Conservation (phyloP, 2,888 invertebrate species). For the Carcina quercana region DNA sequence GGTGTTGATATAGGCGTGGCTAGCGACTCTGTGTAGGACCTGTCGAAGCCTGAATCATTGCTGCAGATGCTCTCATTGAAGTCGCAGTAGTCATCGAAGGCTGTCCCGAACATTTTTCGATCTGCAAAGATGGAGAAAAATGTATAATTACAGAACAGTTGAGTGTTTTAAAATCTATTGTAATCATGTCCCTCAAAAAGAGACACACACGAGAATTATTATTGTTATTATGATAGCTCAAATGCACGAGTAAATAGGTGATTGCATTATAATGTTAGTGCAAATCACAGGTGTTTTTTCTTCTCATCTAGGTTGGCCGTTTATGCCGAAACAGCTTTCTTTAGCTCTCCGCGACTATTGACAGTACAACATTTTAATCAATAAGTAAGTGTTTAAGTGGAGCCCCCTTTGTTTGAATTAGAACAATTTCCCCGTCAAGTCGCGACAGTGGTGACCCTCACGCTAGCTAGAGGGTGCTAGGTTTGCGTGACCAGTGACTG, state of each 20-base stretch:
- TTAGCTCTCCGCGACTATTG: too few species aligned
- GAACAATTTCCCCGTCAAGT: slow-evolving; percentile 35
- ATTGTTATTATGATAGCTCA: too few species aligned
- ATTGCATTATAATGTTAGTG: too few species aligned
- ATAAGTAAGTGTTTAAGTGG: slow-evolving; percentile 1
- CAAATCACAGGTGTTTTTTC: too few species aligned
- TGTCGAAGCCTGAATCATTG: slow-evolving; percentile 86
- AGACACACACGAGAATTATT: too few species aligned
- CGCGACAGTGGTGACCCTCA: slow-evolving; percentile 33
- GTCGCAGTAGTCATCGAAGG: slow-evolving; percentile 62
- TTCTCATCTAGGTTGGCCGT: too few species aligned
- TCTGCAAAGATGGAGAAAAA: slow-evolving; percentile 1
- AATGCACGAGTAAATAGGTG: too few species aligned
- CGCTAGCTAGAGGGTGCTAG: not conserved
- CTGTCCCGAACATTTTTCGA: slow-evolving; percentile 49
- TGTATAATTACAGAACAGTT: too few species aligned
- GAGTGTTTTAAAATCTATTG: not conserved
- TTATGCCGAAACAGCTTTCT: too few species aligned
- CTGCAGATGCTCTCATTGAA: slow-evolving; percentile 75
- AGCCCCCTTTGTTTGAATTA: slow-evolving; percentile 31
- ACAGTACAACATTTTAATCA: too few species aligned
- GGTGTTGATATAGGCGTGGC: slow-evolving; percentile 44
- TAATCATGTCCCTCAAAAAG: too few species aligned
- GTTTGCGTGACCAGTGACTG: slow-evolving; percentile 48
- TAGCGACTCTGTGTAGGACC: slow-evolving; percentile 53